Base-by-base conservation (phyloP, 2,797 vertebrate genomes). In the Cygnus olor region DNA sequence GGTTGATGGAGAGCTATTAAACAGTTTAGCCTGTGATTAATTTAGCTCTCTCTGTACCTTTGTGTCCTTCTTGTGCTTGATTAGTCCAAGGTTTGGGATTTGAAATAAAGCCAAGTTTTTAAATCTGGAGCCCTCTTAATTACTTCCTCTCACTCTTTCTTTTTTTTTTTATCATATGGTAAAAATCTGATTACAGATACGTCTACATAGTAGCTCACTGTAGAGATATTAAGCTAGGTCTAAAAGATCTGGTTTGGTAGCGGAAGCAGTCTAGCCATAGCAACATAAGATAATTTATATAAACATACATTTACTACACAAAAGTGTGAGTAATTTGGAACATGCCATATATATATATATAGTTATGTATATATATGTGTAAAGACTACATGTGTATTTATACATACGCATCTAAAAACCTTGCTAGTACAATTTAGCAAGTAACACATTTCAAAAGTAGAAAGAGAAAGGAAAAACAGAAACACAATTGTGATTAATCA, bases 401-500 rank as follows among this genome's bases (percentile, higher is more conserved):
- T 65, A 65, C 20, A 88, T 24, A 80, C 40, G 81, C n/a, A 63
- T 92, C 56, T 89, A 90, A 93, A 93, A 95, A 85, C 20, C 25
- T 76, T 85, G 47, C 76, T 80, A 58, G 73, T 58, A 51, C 56
- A 85, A 92, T 96, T 95, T 95, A 89, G 81, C 30, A 93, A 93
- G 89, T 93, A 97, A 96, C 72, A 74, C 71, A 80, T 94, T 96
- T 92, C 90, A 64, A 94, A 96, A 96, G 49, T 72, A 88, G 81
- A 74, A 73, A 78, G 74, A 88, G 44, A 84, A 90, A 90, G 76
- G n/a, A 90, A 85, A 68, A 95, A 74, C 61, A 88, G 80, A 84
- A 85, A 89, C 72, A 83, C 80, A 80, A 89, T 74, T 93, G 96
- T 97, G 97, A 97, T 97, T 97, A 97, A 98, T 97, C 78, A 36